Evolutionary conservation across 2,113 vertebrate genomes (phyloP).

Genomic region (Microcebus griseorufus): DNA sequence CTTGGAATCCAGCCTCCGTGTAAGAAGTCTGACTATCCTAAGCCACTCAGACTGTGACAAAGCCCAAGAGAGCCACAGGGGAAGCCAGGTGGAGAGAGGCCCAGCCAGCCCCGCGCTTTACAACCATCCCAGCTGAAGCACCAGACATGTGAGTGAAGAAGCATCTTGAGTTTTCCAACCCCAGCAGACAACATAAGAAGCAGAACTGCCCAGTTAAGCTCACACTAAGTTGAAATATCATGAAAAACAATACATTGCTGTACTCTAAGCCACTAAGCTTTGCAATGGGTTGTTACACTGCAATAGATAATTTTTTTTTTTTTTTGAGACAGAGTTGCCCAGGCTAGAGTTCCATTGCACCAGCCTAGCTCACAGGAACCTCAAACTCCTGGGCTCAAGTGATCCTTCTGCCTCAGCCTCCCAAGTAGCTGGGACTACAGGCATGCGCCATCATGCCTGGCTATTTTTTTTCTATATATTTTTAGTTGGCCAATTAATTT

Average conservation of each 20-base stretch:
- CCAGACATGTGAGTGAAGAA: not conserved
- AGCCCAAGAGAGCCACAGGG: not conserved
- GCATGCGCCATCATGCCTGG: too few species aligned
- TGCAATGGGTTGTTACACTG: not conserved
- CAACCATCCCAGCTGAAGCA: not conserved
- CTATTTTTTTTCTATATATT: too few species aligned
- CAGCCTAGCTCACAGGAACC: too few species aligned
- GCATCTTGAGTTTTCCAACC: not conserved
- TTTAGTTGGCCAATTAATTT: too few species aligned
- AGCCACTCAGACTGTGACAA: not conserved
- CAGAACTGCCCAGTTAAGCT: not conserved
- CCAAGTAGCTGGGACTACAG: too few species aligned
- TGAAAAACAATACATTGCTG: not conserved
- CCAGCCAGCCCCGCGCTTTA: not conserved
- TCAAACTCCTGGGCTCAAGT: too few species aligned
- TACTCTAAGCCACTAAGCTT: not conserved
- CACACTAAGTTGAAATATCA: not conserved
- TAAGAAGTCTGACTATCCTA: not conserved
- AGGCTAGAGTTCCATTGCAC: too few species aligned
- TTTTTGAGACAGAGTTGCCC: too few species aligned
- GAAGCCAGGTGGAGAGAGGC: not conserved
- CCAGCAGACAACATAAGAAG: not conserved
- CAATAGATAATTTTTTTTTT: too few species aligned
- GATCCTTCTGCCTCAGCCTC: too few species aligned
- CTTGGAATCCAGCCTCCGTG: not conserved